A percentile compares a stretch with the other conserved stretches of the same genome.
These are phyloP conservation scores for Ochlodes sylvanus DNA, from an alignment of 2,888 invertebrate genomes.

Conservation along the genomic window DNA sequence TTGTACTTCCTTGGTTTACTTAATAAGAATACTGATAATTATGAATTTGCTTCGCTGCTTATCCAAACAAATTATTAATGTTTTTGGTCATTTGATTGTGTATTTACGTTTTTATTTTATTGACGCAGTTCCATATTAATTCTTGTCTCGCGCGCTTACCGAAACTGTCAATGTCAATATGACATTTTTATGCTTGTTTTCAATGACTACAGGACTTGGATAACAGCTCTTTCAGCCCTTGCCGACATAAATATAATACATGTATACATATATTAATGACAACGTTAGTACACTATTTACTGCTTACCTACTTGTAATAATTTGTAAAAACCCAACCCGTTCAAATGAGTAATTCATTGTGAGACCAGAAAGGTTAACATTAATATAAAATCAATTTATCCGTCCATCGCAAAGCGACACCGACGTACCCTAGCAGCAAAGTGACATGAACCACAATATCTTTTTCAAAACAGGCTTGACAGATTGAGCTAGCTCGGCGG, in stretches of 20 bases:
- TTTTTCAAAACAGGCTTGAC: constrained; percentile 48
- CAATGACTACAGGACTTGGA: no score
- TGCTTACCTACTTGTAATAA: not conserved
- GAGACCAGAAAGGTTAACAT: constrained; percentile 9
- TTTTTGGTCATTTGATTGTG: no score
- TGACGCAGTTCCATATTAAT: no score
- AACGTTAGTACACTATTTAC: not conserved
- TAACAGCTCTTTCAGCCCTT: not conserved
- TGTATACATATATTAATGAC: not conserved
- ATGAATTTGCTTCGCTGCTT: no score
- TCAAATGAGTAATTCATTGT: constrained; percentile 7
- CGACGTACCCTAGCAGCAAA: constrained; percentile 41
- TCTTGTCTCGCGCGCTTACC: no score
- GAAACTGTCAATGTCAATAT: no score
- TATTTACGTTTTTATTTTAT: no score
- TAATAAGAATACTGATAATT: no score
- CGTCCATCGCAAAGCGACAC: constrained; percentile 36
- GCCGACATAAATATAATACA: not conserved
- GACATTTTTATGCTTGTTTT: no score
- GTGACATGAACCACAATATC: constrained; percentile 45
- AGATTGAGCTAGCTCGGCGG: constrained; percentile 51
- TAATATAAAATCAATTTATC: constrained; percentile 6
- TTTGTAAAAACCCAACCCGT: not conserved
- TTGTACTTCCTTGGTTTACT: no score
- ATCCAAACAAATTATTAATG: no score